Conservation (phyloP, 2,888 invertebrate species). For the Mechanitis messenoides region DNA sequence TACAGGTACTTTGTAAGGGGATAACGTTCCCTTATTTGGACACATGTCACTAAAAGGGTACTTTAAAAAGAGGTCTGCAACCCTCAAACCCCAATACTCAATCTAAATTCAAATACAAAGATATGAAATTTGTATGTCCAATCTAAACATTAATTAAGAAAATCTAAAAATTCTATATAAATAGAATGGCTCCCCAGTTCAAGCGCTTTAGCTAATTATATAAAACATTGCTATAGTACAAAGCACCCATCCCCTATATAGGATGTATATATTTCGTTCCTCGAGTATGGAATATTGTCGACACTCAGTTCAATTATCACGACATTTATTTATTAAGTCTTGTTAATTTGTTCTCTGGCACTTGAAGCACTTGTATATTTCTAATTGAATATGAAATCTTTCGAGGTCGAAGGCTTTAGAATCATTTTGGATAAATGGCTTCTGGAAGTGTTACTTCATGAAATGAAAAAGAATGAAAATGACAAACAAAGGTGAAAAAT, state of each 20-base stretch:
- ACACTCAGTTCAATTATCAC: slow-evolving; percentile 15
- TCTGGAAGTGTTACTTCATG: slow-evolving; percentile 20
- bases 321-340: slow-evolving; percentile 20
- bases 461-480: too few species aligned
- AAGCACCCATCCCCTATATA: slow-evolving; percentile 46
- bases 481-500: too few species aligned
- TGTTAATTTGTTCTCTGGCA: slow-evolving; percentile 36
- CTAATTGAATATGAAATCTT: slow-evolving; percentile 76
- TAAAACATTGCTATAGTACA: slow-evolving; percentile 57
- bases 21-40: slow-evolving; percentile 50
- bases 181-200: slow-evolving; percentile 52
- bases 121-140: slow-evolving; percentile 60
- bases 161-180: slow-evolving; percentile 56
- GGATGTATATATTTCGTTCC: background rate
- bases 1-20: slow-evolving; percentile 12
- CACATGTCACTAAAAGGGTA: slow-evolving; percentile 57
- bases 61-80: slow-evolving; percentile 44
- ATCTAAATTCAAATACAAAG: slow-evolving; percentile 64
- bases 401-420: slow-evolving; percentile 46
- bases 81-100: slow-evolving; percentile 52
- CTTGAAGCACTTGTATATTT: slow-evolving; percentile 73
- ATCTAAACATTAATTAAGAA: slow-evolving; percentile 72
- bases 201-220: slow-evolving; percentile 74
- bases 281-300: background rate
- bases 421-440: slow-evolving; percentile 28